Evolutionary conservation across 92 coral and sea anemone genomes (phyloP).

Genomic region (Metridium senile): DNA sequence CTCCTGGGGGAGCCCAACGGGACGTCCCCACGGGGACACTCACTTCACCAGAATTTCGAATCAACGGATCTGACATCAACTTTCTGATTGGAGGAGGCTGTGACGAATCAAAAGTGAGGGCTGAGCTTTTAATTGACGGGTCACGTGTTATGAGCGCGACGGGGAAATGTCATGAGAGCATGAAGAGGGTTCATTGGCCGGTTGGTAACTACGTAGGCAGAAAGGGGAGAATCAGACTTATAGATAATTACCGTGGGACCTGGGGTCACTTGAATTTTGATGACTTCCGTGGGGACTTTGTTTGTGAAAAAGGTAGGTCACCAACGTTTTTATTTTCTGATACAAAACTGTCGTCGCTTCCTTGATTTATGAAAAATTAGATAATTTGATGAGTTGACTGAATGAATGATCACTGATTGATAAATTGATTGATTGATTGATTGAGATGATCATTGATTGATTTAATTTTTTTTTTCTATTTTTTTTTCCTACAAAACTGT

Average conservation of each 20-base stretch:
- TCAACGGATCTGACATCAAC: slow-evolving; percentile 52
- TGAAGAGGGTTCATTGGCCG: slow-evolving; percentile 56
- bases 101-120: slow-evolving; percentile 55
- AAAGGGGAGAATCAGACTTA: slow-evolving; percentile 51
- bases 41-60: slow-evolving; percentile 54
- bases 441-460: background rate
- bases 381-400: background rate
- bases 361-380: background rate
- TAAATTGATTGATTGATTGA: background rate
- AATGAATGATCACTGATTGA: background rate
- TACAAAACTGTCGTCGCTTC: too few relatives aligned
- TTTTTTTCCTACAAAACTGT: too few relatives aligned
- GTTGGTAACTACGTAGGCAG: slow-evolving; percentile 33
- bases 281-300: slow-evolving; percentile 61
- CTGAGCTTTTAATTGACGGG: slow-evolving; percentile 56
- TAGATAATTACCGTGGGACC: slow-evolving; percentile 53
- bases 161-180: slow-evolving; percentile 58
- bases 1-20: slow-evolving; percentile 42
- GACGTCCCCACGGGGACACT: slow-evolving; percentile 47
- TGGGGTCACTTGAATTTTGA: slow-evolving; percentile 72
- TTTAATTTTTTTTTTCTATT: too few relatives aligned
- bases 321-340: too few relatives aligned
- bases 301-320: slow-evolving; percentile 45
- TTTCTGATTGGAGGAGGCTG: slow-evolving; percentile 75
- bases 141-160: slow-evolving; percentile 27